A percentile compares a stretch with the other conserved stretches of the same genome.
These are phyloP conservation scores for Bacillus rossius DNA, from an alignment of 1,140 invertebrate genomes.

Conservation along the genomic window DNA sequence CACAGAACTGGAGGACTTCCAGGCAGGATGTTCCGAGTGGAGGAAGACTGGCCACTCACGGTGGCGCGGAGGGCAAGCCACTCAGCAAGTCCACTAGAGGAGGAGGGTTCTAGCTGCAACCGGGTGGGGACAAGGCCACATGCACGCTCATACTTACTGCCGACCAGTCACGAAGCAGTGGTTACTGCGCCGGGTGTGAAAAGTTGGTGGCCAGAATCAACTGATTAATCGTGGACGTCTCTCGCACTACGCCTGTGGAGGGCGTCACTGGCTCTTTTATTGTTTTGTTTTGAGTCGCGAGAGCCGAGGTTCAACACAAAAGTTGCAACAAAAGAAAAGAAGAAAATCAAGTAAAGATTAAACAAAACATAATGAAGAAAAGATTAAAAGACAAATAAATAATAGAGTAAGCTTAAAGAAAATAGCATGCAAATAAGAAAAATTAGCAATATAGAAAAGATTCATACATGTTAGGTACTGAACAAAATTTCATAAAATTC, in stretches of 20 bases:
- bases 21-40: no score
- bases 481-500: no score
- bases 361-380: conserved; percentile 3
- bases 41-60: no score
- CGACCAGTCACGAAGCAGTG: no score
- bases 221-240: conserved; percentile 9
- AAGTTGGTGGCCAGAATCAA: conserved; percentile 8
- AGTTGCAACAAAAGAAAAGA: conserved; percentile 14
- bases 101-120: no score
- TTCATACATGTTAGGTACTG: no score
- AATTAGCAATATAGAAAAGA: no score
- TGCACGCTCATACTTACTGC: no score
- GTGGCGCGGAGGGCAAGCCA: no score
- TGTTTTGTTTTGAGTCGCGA: neutral
- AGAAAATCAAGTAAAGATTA: conserved; percentile 11
- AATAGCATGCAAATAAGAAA: neutral
- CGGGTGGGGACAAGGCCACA: no score
- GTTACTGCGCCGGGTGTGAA: neutral
- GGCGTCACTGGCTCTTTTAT: conserved; percentile 1
- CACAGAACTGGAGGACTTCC: no score
- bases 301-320: conserved; percentile 1
- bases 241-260: conserved; percentile 9
- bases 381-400: conserved; percentile 9
- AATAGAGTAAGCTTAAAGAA: conserved; percentile 2
- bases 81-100: no score